Evolutionary conservation across 2,888 invertebrate genomes (phyloP), one percentile per base, ranked within the genome.

Genomic region (Troides helena): DNA sequence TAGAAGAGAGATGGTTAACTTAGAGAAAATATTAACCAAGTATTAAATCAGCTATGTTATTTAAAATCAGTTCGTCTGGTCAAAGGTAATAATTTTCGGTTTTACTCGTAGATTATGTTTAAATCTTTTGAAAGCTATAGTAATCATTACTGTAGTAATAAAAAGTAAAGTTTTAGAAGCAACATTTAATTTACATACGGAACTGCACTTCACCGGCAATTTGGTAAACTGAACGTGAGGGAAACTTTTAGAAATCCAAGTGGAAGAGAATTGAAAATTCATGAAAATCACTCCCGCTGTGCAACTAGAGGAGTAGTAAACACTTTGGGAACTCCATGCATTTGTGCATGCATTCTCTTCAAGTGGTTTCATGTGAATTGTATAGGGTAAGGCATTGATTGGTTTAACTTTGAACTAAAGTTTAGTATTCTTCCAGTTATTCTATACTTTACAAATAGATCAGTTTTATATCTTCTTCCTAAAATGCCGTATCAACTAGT

Each of bases 271-370:
- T 58, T 57, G 60, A 64, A 65, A 60, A 64, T 68, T 64, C 60
- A 65, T 60, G 64, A 50, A 64, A 69, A 69, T 69, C 61, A 61
- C 61, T 69, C 60, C 57, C 69, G 59, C 36, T 30, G 23, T 36
- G 7, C 64, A 25, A 30, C 63, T 36, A 5, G 25, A 57, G 36
- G 25, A 68, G 62, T 2, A 46, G 46, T 62, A 62, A 39, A 62
- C 62, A 62, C 5, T 66, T 57, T 21, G 21, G 17, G 23, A 58
- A 67, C 43, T 67, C 43, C 23, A 62, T 67, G 57, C 57, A 67
- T 62, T 67, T 62, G 17, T n/a, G 43, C 25, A 65, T 8, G 23
- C 18, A 58, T 23, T 58, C 21, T 6, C n/a, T 14, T 53, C 6
- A n/a, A 60, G n/a, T 46, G 0, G 30, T 57, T 59, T 66, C 46